Base-by-base conservation (phyloP, 2,888 invertebrate genomes). In the Macrosiphum euphorbiae region DNA sequence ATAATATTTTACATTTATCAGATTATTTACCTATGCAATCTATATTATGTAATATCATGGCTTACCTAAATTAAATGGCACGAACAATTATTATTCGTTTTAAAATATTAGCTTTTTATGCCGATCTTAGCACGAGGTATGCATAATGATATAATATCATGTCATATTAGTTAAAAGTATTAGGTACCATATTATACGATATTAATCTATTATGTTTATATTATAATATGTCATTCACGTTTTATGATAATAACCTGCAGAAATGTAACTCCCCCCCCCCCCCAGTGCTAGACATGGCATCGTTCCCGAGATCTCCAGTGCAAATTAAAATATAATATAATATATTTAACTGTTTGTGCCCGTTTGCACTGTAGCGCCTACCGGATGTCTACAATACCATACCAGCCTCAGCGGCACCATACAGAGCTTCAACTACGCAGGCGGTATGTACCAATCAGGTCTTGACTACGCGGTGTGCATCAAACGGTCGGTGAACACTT, bases 371-470 rank as follows among this genome's bases (percentile, higher is more conserved):
- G 78, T 78, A 94, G 94, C 94, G 41, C 94, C 94, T 89, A 94
- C 90, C 78, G 94, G 94, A 86, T 94, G 94, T 90, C 92, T 94
- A 11, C 94, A 94, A 87, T 94, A 94, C 47, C 94, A 92, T 91
- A 94, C 94, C 67, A 94, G 92, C 84, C 90, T 91, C 44, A 91
- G 92, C 41, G 94, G 94, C 86, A 92, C 94, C 94, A 94, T 94
- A 89, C 94, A 94, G 92, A 94, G 94, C 84, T 94, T 94, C 94
- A 94, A 94, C 91, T 94, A 94, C 89, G 92, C 94, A 26, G 94
- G 94, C 26, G 92, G 94, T 47, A 94, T 94, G 91, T 94, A 94
- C 91, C 94, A 94, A 86, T 92, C 94, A 50, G 94, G 94, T 86
- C 87, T 94, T 55, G 94, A 94, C 94, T 94, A 94, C 61, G 94